Conservation (phyloP, 2,113 vertebrate species). For the Macquaria australasica region DNA sequence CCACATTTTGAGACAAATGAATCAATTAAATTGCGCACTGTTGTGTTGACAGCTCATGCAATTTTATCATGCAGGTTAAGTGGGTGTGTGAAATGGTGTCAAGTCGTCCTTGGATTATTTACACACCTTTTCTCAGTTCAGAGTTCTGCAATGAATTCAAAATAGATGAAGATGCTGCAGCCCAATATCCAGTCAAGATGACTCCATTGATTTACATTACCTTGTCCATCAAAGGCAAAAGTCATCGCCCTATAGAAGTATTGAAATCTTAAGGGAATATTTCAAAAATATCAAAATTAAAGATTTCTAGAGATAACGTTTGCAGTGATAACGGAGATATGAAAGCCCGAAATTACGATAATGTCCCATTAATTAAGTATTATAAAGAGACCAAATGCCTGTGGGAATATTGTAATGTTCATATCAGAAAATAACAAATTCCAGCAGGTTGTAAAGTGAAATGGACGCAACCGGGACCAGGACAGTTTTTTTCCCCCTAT, state of each 20-base stretch:
- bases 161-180: neutral
- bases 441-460: neutral
- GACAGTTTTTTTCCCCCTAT: too few species aligned
- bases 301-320: neutral
- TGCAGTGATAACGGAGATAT: neutral
- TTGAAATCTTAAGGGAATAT: neutral
- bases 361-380: neutral
- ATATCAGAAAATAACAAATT: neutral
- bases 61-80: neutral
- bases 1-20: neutral
- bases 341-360: neutral
- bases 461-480: neutral
- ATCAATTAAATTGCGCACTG: neutral
- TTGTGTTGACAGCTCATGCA: neutral
- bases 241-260: neutral
- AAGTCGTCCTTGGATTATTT: neutral
- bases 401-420: neutral
- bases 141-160: constrained; percentile 18
- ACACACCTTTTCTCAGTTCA: neutral
- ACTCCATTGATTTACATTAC: neutral
- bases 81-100: neutral
- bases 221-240: neutral
- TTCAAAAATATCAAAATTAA: neutral
- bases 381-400: neutral
- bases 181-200: neutral